Evolutionary conservation across 2,797 vertebrate genomes (phyloP), one percentile per base, ranked within the genome.

Genomic region (Iguana delicatissima): DNA sequence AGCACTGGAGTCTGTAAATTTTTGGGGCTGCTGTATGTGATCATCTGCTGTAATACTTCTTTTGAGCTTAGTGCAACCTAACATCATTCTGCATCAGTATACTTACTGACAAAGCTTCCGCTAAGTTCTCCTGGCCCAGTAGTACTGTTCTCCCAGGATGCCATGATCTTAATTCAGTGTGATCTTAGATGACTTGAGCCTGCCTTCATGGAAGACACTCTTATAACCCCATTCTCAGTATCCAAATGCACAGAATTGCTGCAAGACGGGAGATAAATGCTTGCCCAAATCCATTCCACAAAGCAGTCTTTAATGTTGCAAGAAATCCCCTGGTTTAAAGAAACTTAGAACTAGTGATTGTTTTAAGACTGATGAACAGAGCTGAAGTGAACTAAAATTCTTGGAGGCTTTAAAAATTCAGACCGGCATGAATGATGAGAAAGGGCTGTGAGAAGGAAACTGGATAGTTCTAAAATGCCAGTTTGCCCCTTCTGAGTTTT

Each of bases 401-500:
- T 50, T 20, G n/a, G n/a, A 10, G 29, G 3, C 20, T 73, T 22
- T 55, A 13, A 85, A n/a, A 82, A n/a, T 24, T 22, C n/a, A 80
- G 35, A 72, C 32, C 13, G 64, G 22, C 26, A 22, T n/a, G 38
- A 3, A 6, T 79, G 24, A 62, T 0, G 2, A 14, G 46, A 42
- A 18, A 22, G 46, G 88, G 24, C n/a, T 50, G 32, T 26, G 2
- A 50, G 22, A 1, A n/a, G 29, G 14, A 76, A 22, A 20, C 18
- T 74, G 59, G 64, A 77, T 74, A 46, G 76, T 32, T 55, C 55
- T 7, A 32, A 80, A 79, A 55, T 32, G 35, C 29, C 42, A 38
- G 59, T 42, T 89, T 76, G 29, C 73, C 62, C 20, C 7, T 55
- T 76, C 91, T 85, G 87, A 86, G 82, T 9, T 94, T 0, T 29